A percentile compares a stretch with the other conserved stretches of the same genome.
These are phyloP conservation scores for Oxyruncus cristatus DNA, from an alignment of 2,113 vertebrate species.

Conservation along the genomic window DNA sequence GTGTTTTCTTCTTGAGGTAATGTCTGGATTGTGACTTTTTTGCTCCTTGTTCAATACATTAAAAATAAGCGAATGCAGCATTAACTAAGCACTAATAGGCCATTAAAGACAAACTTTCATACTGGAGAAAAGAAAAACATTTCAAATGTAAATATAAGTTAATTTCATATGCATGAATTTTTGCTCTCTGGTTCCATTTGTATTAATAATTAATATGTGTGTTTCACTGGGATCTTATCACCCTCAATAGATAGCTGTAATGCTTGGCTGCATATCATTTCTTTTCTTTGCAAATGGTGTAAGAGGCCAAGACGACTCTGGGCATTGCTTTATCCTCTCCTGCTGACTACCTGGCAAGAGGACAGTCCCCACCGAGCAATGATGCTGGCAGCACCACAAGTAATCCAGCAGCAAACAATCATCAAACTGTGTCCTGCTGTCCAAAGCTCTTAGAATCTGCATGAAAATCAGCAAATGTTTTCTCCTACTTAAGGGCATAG, in stretches of 20 bases:
- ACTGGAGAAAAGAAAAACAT: background rate
- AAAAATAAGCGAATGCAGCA: slow-evolving; percentile 28
- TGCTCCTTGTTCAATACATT: background rate
- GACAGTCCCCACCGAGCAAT: background rate
- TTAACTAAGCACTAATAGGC: slow-evolving; percentile 39
- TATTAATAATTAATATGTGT: slow-evolving; percentile 38
- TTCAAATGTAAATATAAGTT: slow-evolving; percentile 34
- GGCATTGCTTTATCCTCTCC: background rate
- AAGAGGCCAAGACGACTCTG: background rate
- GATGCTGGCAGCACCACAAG: background rate
- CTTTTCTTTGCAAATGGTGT: background rate
- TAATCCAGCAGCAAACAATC: background rate
- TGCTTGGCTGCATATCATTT: background rate
- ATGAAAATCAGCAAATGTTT: background rate
- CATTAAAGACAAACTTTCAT: slow-evolving; percentile 26
- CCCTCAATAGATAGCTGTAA: background rate
- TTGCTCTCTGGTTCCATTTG: slow-evolving; percentile 22
- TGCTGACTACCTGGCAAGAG: background rate
- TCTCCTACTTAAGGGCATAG: background rate
- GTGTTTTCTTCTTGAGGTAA: background rate
- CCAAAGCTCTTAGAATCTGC: background rate
- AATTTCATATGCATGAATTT: background rate
- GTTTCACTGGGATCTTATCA: background rate
- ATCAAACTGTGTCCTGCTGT: background rate
- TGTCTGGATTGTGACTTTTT: background rate